Evolutionary conservation across 2,797 vertebrate species (phyloP).

Genomic region (Pantherophis vulpinus): DNA sequence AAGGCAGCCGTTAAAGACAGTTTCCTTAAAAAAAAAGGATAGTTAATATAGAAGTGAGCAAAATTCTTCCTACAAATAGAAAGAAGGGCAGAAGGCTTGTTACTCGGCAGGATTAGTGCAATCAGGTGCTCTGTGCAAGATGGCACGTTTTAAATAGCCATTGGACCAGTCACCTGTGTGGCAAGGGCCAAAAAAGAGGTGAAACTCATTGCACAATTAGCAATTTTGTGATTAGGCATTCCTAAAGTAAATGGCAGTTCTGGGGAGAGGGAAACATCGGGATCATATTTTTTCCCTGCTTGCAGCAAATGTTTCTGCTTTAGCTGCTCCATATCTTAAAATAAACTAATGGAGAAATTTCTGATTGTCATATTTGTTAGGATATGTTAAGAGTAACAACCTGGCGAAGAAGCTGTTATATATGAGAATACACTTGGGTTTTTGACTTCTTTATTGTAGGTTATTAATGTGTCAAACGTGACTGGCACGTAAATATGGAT

Average conservation of each 20-base stretch:
- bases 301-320: neutral
- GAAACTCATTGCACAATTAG: neutral
- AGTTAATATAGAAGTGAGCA: conserved; percentile 4
- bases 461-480: neutral
- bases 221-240: neutral
- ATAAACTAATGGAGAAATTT: neutral
- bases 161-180: neutral
- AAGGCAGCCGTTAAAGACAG: neutral
- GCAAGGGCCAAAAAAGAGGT: neutral
- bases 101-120: neutral
- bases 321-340: neutral
- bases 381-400: neutral
- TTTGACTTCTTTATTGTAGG: neutral
- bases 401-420: neutral
- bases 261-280: neutral
- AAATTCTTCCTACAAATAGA: neutral
- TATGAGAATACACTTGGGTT: neutral
- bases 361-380: neutral
- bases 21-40: neutral
- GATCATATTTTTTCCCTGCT: neutral
- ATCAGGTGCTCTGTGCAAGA: neutral
- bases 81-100: neutral
- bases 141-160: neutral
- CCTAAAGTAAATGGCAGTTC: neutral
- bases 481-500: neutral